Percentiles rank a stretch among this genome's conserved stretches.
Conservation (phyloP, 2,113 vertebrate species). For the Stictonetta naevosa region DNA sequence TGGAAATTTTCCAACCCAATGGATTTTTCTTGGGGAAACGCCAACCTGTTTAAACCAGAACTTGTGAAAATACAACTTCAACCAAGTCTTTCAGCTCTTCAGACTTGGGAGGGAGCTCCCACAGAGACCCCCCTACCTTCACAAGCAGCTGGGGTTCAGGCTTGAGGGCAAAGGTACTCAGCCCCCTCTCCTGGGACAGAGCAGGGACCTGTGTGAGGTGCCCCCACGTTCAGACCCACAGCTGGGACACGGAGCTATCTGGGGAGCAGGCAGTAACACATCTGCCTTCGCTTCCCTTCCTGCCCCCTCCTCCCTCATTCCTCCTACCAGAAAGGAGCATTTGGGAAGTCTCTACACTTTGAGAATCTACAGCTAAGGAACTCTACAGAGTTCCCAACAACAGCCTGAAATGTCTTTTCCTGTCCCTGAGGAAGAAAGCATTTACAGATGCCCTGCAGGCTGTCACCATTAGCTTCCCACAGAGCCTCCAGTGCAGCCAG, state of each 20-base stretch:
- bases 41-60: background rate
- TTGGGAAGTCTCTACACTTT: background rate
- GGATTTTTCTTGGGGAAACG: background rate
- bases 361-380: background rate
- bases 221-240: background rate
- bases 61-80: background rate
- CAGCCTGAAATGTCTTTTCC: background rate
- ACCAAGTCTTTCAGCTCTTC: background rate
- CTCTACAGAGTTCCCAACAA: rapidly evolving
- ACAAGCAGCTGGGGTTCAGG: background rate
- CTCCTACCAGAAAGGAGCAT: background rate
- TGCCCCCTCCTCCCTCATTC: background rate
- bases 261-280: background rate
- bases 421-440: background rate
- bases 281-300: background rate
- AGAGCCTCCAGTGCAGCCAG: background rate
- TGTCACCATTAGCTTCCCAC: background rate
- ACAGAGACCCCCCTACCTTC: background rate
- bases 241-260: background rate
- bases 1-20: background rate
- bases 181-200: background rate
- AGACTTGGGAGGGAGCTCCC: background rate
- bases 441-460: background rate
- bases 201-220: background rate
- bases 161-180: rapidly evolving